Percentiles rank a stretch among this genome's conserved stretches.
Evolutionary conservation across 2,113 vertebrate species (phyloP).

Genomic region (Sinocyclocheilus maitianheensis): DNA sequence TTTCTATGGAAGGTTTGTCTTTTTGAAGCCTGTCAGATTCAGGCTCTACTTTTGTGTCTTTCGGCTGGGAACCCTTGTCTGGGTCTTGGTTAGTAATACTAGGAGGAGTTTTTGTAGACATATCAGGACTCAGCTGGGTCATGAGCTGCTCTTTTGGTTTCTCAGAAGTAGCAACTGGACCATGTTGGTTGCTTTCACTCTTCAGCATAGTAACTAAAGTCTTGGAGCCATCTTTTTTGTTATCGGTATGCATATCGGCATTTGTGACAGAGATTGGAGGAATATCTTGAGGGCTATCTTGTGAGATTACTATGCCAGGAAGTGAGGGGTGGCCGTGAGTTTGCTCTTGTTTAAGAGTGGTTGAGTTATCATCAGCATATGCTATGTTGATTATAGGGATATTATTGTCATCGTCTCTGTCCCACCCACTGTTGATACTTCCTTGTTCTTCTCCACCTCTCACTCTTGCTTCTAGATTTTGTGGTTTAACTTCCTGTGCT

Average conservation of each 20-base stretch:
- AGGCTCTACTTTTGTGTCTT: slow-evolving; percentile 63
- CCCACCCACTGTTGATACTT: slow-evolving; percentile 14
- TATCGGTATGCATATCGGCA: slow-evolving; percentile 54
- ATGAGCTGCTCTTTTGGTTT: slow-evolving; percentile 27
- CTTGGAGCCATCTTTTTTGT: slow-evolving; percentile 48
- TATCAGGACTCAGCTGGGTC: slow-evolving; percentile 32
- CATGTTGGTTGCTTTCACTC: slow-evolving; percentile 38
- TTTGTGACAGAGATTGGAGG: slow-evolving; percentile 65
- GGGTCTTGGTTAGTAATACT: slow-evolving; percentile 53
- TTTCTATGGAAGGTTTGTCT: slow-evolving; percentile 65
- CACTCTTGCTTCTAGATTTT: slow-evolving; percentile 38
- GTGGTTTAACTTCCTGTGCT: slow-evolving; percentile 59
- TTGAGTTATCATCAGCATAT: slow-evolving; percentile 57
- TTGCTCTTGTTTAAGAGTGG: slow-evolving; percentile 35
- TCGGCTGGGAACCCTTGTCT: slow-evolving; percentile 62
- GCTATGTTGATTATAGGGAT: slow-evolving; percentile 70
- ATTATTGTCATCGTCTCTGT: slow-evolving; percentile 49
- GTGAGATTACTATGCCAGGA: slow-evolving; percentile 30
- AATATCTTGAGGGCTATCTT: slow-evolving; percentile 52
- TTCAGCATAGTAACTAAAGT: slow-evolving; percentile 60
- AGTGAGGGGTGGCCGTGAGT: not conserved
- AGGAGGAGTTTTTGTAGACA: slow-evolving; percentile 58
- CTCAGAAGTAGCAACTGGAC: slow-evolving; percentile 23
- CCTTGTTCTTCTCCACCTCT: slow-evolving; percentile 17
- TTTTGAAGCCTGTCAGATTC: slow-evolving; percentile 63